Base-by-base conservation (phyloP, 2,113 vertebrate species). In the Myrmophylax atrothorax region DNA sequence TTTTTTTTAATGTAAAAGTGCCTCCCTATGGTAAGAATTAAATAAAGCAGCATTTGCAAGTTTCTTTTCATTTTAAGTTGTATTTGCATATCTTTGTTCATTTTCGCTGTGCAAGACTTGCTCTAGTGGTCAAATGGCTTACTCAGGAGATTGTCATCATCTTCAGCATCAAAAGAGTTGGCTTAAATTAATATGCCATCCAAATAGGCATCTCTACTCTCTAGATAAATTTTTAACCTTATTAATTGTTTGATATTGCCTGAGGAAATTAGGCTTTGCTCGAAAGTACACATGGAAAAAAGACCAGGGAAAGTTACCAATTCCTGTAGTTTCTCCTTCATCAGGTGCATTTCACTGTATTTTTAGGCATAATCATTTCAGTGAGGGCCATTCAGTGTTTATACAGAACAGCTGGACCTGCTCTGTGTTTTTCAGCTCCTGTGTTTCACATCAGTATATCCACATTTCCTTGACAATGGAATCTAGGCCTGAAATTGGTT, bases 31-130 rank as follows among this genome's bases (percentile, higher is more conserved):
- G 66, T 92, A 95, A 84, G 81, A 85, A 94, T 53, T 46, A 59
- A 96, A 95, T 89, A 90, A 97, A 94, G 42, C 84, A 83, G 25
- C 38, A 72, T 95, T 84, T 96, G 81, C 85, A 58, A 93, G 62
- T 92, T 96, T 74, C 59, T 95, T 89, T 92, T 93, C 13, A 92
- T 80, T 87, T 82, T 42, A 73, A 23, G 29, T 35, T 68, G 70
- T 46, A 58, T 81, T 91, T 95, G 42, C 44, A 4, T 85, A 33
- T 59, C 25, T 89, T 72, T 55, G 69, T 89, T 96, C 28, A 53
- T 82, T 73, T 84, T 84, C 50, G 60, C 50, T 64, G 18, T 85
- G 31, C 49, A 49, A 42, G 28, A 33, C 53, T 77, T 67, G 19
- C 64, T 79, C 18, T 40, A 23, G 47, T 49, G 29, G 44, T 81